These are phyloP conservation scores for Callaeas wilsoni DNA, from an alignment of 2,113 vertebrate genomes.

Conservation along the genomic window DNA sequence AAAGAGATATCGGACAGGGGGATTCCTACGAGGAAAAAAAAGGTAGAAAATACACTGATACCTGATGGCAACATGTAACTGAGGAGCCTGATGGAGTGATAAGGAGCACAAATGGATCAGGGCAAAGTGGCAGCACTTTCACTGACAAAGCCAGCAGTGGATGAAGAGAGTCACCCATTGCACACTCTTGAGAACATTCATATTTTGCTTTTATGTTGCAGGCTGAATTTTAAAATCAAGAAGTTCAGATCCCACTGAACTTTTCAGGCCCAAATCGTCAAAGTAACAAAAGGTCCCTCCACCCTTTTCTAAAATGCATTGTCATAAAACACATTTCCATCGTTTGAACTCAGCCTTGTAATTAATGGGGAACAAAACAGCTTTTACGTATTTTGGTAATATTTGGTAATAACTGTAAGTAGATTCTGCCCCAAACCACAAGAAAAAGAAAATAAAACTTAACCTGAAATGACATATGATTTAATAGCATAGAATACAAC, in stretches of 20 bases:
- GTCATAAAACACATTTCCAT: neutral
- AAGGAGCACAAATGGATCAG: neutral
- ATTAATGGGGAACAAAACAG: neutral
- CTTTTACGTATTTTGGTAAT: neutral
- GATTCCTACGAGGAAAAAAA: neutral
- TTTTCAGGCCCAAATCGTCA: neutral
- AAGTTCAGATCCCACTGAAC: neutral
- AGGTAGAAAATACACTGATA: neutral
- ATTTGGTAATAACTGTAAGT: neutral
- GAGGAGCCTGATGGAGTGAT: neutral
- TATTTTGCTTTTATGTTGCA: neutral
- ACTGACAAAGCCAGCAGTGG: neutral
- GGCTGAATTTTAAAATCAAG: neutral
- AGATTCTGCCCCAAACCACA: neutral
- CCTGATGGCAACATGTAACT: neutral
- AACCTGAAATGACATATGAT: neutral
- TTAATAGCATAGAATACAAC: neutral
- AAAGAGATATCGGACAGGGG: neutral
- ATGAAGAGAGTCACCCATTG: neutral
- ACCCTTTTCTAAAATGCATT: neutral
- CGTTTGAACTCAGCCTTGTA: neutral
- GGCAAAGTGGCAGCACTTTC: neutral
- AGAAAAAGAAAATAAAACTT: constrained; percentile 7
- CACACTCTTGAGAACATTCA: neutral
- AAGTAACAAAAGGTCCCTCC: neutral